Percentiles rank a stretch among this genome's conserved stretches.
Evolutionary conservation across 1,140 invertebrate genomes (phyloP).

Genomic region (Catajapyx aquilonaris): DNA sequence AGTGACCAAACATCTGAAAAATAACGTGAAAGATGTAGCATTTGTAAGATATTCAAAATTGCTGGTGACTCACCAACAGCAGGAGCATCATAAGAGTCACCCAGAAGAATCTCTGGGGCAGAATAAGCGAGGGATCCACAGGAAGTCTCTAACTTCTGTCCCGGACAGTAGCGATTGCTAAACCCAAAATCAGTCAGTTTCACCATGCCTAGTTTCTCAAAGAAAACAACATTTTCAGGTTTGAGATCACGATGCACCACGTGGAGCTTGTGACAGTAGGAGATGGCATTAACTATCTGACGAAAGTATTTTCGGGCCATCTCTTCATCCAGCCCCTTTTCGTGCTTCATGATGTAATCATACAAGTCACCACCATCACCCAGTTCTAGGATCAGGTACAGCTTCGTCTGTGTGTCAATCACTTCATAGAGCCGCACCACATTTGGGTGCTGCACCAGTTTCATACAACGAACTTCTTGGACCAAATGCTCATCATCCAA

Average conservation of each 20-base stretch:
- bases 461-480: slow-evolving; percentile 96
- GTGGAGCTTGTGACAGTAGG: slow-evolving; percentile 90
- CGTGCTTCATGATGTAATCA: slow-evolving; percentile 96
- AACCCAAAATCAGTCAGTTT: slow-evolving; percentile 99
- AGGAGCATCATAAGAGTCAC: slow-evolving; percentile 82
- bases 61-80: slow-evolving; percentile 80
- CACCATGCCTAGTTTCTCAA: slow-evolving; percentile 88
- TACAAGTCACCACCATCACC: slow-evolving; percentile 98
- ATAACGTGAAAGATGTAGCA: slow-evolving; percentile 6
- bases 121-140: slow-evolving; percentile 99
- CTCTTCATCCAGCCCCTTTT: slow-evolving; percentile 41
- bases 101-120: slow-evolving; percentile 94
- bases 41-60: too few species aligned
- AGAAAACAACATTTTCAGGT: slow-evolving; percentile 98
- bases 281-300: slow-evolving; percentile 91
- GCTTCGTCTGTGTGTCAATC: slow-evolving; percentile 92
- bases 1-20: slow-evolving; percentile 86
- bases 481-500: slow-evolving; percentile 93
- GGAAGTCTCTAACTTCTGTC: slow-evolving; percentile 92
- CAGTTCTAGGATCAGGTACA: slow-evolving; percentile 88
- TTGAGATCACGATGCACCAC: slow-evolving; percentile 91
- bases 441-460: slow-evolving; percentile 95
- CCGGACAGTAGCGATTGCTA: slow-evolving; percentile 89
- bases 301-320: slow-evolving; percentile 19
- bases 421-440: slow-evolving; percentile 96